Percentiles rank a stretch among this genome's conserved stretches.
Evolutionary conservation across 53 echinoderm and acorn worm species (phyloP).

Genomic region (Patiria pectinifera): DNA sequence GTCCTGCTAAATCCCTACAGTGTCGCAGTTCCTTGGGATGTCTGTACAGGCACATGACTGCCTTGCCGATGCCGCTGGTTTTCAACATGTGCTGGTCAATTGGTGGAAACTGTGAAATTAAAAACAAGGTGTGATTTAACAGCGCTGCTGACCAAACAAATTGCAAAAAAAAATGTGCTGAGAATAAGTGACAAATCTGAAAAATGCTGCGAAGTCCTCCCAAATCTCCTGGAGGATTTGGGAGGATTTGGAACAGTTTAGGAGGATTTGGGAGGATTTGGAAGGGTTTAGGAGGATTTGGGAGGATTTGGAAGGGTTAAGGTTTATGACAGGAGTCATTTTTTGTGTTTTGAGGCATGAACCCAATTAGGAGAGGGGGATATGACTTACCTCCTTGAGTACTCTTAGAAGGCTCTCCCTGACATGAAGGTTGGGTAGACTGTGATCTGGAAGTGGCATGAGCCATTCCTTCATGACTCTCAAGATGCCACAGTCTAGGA

Average conservation of each 20-base stretch:
- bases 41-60: constrained; percentile 92
- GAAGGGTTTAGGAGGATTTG: no score
- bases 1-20: constrained; percentile 84
- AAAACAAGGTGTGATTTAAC: no score
- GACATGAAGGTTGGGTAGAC: constrained; percentile 87
- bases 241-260: no score
- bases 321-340: no score
- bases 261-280: no score
- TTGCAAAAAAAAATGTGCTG: no score
- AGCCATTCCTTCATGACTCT: constrained; percentile 91
- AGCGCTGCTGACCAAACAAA: no score
- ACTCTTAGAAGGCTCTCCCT: constrained; percentile 81
- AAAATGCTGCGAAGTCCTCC: no score
- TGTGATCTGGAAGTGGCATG: constrained; percentile 92
- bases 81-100: constrained; percentile 91
- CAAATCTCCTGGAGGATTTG: no score
- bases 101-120: constrained; percentile 77
- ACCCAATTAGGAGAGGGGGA: neutral
- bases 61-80: constrained; percentile 94
- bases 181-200: no score
- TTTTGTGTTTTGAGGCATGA: no score
- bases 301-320: no score
- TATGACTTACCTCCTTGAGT: constrained; percentile 79
- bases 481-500: constrained; percentile 86
- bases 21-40: constrained; percentile 88